Conservation (phyloP, 30 jellyfish, hydroid and myxozoan genomes). For the Aurelia sp. region DNA sequence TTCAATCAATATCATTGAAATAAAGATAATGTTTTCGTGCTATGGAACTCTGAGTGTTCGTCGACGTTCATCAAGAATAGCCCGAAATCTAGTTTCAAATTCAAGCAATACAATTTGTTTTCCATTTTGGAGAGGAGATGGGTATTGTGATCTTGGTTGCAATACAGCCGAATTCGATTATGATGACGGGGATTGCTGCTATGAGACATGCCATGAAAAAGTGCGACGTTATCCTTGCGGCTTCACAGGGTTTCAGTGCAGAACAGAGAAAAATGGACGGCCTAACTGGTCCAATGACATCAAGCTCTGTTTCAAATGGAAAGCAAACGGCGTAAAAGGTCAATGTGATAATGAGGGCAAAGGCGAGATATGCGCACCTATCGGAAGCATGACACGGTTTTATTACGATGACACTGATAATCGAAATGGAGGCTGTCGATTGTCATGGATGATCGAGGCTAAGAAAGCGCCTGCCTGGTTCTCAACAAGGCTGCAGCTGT, state of each 20-base stretch:
- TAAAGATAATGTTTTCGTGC: slow-evolving; percentile 7
- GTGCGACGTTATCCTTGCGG: slow-evolving; percentile 74
- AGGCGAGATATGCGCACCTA: slow-evolving; percentile 68
- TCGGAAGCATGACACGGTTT: slow-evolving; percentile 76
- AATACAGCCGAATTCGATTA: slow-evolving; percentile 39
- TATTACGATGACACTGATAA: slow-evolving; percentile 67
- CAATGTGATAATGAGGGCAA: slow-evolving; percentile 54
- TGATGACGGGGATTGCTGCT: slow-evolving; percentile 78
- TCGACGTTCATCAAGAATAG: background rate
- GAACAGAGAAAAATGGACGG: background rate
- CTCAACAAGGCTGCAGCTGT: slow-evolving; percentile 35
- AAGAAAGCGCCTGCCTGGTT: slow-evolving; percentile 55
- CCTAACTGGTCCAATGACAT: slow-evolving; percentile 56
- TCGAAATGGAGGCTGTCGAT: slow-evolving; percentile 72
- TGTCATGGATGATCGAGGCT: slow-evolving; percentile 70
- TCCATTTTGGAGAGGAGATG: slow-evolving; percentile 71
- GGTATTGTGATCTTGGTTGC: slow-evolving; percentile 76
- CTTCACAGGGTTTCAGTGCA: slow-evolving; percentile 74
- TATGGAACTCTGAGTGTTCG: background rate
- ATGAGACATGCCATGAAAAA: slow-evolving; percentile 43
- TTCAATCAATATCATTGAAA: background rate
- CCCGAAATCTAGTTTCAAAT: background rate
- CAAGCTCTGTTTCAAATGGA: slow-evolving; percentile 63
- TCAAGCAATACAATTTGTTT: slow-evolving; percentile 34
- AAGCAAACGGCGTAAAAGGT: slow-evolving; percentile 39